Conservation (phyloP, 2,888 invertebrate species). For the Cylloceria caligata region DNA sequence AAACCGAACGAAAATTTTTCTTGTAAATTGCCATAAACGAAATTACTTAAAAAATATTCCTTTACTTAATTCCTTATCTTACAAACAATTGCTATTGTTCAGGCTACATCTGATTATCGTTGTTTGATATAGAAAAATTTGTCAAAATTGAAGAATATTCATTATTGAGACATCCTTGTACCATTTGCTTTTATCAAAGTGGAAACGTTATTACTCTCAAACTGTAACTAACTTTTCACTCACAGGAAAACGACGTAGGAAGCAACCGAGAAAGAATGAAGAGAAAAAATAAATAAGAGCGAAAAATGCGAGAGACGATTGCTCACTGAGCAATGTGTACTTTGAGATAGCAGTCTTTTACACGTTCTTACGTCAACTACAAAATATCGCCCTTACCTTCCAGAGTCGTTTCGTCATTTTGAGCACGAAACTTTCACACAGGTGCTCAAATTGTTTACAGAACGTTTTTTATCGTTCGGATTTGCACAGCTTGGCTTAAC, state of each 20-base stretch:
- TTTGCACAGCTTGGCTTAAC: background rate
- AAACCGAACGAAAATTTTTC: background rate
- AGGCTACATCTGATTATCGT: too few species aligned
- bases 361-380: background rate
- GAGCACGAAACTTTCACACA: background rate
- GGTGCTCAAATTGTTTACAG: background rate
- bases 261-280: background rate
- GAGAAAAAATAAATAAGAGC: constrained; percentile 1
- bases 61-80: too few species aligned
- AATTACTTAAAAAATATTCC: background rate
- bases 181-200: too few species aligned
- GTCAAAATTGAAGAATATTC: too few species aligned
- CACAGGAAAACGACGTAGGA: background rate
- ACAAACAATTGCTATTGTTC: too few species aligned
- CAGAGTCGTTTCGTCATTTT: background rate
- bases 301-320: background rate
- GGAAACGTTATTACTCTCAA: too few species aligned
- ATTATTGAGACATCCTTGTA: too few species aligned
- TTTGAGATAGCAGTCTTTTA: background rate
- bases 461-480: background rate
- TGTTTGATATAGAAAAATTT: too few species aligned
- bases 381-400: background rate
- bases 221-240: too few species aligned
- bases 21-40: background rate
- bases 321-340: background rate